Percentiles rank a stretch among this genome's conserved stretches.
Evolutionary conservation across 2,888 invertebrate genomes (phyloP).

Genomic region (Mythimna loreyi): DNA sequence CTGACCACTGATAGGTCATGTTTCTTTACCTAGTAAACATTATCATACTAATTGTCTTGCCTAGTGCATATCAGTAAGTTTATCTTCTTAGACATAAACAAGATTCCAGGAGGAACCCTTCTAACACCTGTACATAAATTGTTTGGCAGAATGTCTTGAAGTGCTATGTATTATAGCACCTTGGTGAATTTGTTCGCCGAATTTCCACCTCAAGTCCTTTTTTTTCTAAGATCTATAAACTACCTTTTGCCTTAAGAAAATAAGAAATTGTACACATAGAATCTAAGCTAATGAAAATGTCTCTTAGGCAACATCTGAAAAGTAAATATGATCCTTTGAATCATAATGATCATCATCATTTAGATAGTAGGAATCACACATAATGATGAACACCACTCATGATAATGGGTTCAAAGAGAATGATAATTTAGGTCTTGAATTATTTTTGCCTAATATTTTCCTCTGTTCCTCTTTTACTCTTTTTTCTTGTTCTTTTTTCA

Average conservation of each 20-base stretch:
- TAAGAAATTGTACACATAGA: constrained; percentile 33
- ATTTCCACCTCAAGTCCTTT: constrained; percentile 24
- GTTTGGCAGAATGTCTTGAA: constrained; percentile 11
- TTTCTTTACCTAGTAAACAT: background rate
- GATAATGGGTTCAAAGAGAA: constrained; percentile 96
- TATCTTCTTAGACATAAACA: background rate
- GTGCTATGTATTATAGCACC: constrained; percentile 22
- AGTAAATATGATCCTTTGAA: constrained; percentile 44
- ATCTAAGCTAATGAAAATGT: constrained; percentile 49
- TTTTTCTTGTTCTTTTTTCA: constrained; percentile 98
- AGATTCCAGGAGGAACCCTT: background rate
- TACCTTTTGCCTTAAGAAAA: constrained; percentile 24
- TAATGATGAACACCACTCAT: constrained; percentile 83
- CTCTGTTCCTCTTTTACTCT: constrained; percentile 98
- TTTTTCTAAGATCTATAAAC: constrained; percentile 15
- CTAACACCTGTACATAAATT: constrained; percentile 3
- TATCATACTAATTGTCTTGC: background rate
- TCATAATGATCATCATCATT: constrained; percentile 21
- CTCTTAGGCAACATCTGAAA: constrained; percentile 53
- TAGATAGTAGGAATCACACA: constrained; percentile 24
- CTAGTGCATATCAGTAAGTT: background rate
- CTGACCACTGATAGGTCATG: background rate
- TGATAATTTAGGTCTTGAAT: constrained; percentile 98
- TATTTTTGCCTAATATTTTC: constrained; percentile 99
- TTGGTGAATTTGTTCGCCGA: constrained; percentile 22